phyloP scores from a whole-genome alignment of 1,140 invertebrate species.

The Drosophila bocki region DNA sequence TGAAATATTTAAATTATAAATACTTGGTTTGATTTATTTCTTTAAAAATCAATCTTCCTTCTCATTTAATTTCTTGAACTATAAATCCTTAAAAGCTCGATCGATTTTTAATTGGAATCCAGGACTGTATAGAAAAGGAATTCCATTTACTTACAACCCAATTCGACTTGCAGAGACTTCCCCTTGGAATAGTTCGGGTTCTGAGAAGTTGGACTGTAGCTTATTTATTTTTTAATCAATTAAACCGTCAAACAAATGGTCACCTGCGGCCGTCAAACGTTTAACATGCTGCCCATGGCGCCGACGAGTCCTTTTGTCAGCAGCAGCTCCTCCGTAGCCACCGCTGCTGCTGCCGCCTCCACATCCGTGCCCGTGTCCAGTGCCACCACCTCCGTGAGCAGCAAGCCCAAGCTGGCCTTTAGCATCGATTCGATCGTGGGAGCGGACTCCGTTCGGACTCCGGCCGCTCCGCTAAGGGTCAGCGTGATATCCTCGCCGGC shows the following conservation, averaged over 20 bases:
- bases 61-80: too few relatives aligned
- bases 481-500: conserved; percentile 73
- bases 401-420: conserved; percentile 97
- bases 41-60: too few relatives aligned
- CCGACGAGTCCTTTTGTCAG: conserved; percentile 81
- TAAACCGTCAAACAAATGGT: conserved; percentile 73
- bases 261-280: conserved; percentile 83
- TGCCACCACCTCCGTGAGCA: conserved; percentile 72
- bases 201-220: conserved; percentile 4
- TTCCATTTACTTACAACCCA: neutral
- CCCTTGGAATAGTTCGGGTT: conserved; percentile 12
- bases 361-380: conserved; percentile 24
- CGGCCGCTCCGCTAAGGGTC: conserved; percentile 46
- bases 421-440: conserved; percentile 98
- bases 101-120: neutral
- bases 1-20: too few relatives aligned
- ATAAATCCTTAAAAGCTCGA: neutral
- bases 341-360: conserved; percentile 35
- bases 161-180: conserved; percentile 28
- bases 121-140: neutral
- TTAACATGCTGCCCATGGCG: conserved; percentile 84
- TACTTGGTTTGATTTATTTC: too few relatives aligned
- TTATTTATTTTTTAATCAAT: conserved; percentile 16
- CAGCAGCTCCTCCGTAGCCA: conserved; percentile 43
- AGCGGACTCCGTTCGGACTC: conserved; percentile 59